These are phyloP conservation scores for Scartelaos histophorus DNA, from an alignment of 2,113 vertebrate genomes.

Conservation along the genomic window DNA sequence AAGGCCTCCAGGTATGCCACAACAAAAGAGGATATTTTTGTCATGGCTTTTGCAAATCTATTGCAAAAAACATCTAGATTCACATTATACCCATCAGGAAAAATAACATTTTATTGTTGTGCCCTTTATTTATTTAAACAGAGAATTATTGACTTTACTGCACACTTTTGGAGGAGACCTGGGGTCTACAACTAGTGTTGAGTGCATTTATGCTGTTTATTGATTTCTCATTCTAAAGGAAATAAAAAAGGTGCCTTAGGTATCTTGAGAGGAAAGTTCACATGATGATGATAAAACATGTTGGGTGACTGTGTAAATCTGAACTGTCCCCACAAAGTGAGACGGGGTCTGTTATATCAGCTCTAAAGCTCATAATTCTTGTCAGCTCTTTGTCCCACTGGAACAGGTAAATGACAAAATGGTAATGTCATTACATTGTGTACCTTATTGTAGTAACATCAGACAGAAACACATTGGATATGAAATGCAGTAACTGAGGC, in stretches of 20 bases:
- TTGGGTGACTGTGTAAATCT: background rate
- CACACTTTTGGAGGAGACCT: conserved; percentile 6
- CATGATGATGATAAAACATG: background rate
- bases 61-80: background rate
- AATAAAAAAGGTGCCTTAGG: background rate
- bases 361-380: background rate
- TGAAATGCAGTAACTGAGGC: background rate
- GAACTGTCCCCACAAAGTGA: background rate
- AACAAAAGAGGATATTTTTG: conserved; percentile 26
- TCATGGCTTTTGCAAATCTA: conserved; percentile 8
- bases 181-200: background rate
- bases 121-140: conserved; percentile 20
- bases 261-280: background rate
- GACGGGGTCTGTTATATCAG: background rate
- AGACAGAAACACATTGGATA: background rate
- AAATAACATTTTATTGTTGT: conserved; percentile 16
- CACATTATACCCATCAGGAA: background rate
- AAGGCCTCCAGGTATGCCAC: conserved; percentile 12
- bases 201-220: background rate
- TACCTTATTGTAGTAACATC: too few species aligned
- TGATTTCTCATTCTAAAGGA: background rate
- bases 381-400: background rate
- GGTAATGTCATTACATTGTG: too few species aligned
- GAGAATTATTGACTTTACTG: conserved; percentile 25
- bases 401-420: too few species aligned